A percentile compares a stretch with the other conserved stretches of the same genome.
phyloP scores from a whole-genome alignment of 2,113 vertebrate genomes.

The Notarius lentiginosus region DNA sequence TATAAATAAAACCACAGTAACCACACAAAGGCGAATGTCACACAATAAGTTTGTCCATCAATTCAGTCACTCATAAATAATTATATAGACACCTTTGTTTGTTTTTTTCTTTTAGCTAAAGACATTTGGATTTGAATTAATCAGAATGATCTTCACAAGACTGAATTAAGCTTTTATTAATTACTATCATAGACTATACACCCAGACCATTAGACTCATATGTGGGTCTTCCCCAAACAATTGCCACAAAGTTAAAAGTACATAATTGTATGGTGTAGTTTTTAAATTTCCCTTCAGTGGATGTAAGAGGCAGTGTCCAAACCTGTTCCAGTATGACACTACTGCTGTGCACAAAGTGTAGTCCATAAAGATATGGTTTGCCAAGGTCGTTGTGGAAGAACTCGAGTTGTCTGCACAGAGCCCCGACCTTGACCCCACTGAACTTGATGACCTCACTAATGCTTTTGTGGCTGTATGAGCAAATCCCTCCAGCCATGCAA shows the following conservation, averaged over 20 bases:
- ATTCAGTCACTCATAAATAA: background rate
- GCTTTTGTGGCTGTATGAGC: background rate
- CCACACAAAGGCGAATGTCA: background rate
- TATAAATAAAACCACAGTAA: background rate
- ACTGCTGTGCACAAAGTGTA: background rate
- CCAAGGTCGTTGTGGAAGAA: too few species aligned
- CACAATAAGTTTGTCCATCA: background rate
- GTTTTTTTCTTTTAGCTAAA: too few species aligned
- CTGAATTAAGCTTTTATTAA: too few species aligned
- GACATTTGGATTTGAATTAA: too few species aligned
- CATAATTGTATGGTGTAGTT: background rate
- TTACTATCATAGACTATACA: too few species aligned
- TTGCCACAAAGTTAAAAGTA: background rate
- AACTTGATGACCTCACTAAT: background rate
- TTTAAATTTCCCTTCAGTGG: background rate
- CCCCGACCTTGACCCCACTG: background rate
- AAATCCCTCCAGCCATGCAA: background rate
- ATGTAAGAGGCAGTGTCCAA: background rate
- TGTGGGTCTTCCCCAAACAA: background rate
- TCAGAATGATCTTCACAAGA: too few species aligned
- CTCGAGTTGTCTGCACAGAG: background rate
- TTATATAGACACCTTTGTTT: background rate
- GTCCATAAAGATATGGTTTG: background rate
- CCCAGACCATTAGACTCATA: too few species aligned
- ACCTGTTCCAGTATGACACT: too few species aligned